These are phyloP conservation scores for Sphaerodactylus townsendi DNA, from an alignment of 2,113 vertebrate genomes.

Conservation along the genomic window DNA sequence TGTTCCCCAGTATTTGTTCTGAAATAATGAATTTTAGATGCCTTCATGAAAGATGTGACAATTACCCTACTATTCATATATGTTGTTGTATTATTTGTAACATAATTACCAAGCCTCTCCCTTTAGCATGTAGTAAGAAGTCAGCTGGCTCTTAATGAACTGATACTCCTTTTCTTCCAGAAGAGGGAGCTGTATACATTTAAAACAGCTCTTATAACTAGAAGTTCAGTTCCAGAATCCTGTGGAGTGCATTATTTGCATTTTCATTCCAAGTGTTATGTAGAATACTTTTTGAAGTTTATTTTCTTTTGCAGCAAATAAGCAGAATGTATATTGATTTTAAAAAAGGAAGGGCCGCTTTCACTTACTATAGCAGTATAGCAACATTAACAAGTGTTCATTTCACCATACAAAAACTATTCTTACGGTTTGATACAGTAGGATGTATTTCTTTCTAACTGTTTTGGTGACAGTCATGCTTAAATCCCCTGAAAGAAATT, in stretches of 20 bases:
- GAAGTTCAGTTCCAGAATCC: neutral
- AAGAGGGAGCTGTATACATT: constrained; percentile 76
- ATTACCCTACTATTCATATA: neutral
- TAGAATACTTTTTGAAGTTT: neutral
- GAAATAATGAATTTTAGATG: neutral
- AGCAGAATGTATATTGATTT: neutral
- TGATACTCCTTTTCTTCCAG: constrained; percentile 56
- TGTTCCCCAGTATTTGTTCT: rapidly evolving
- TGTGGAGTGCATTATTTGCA: neutral
- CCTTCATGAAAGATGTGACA: rapidly evolving
- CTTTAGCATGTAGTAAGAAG: neutral
- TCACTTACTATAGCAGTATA: neutral
- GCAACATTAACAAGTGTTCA: neutral
- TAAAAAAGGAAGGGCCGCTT: neutral
- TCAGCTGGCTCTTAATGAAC: neutral
- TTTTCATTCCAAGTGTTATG: neutral
- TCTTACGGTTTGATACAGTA: neutral
- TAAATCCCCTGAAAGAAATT: neutral
- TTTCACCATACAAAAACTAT: neutral
- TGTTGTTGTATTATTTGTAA: rapidly evolving
- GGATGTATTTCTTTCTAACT: neutral
- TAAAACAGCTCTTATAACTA: constrained; percentile 51
- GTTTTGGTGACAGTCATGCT: neutral
- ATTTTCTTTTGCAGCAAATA: neutral
- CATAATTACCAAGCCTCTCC: rapidly evolving